phyloP scores from a whole-genome alignment of 2,888 invertebrate species.

The Adela reaumurella region DNA sequence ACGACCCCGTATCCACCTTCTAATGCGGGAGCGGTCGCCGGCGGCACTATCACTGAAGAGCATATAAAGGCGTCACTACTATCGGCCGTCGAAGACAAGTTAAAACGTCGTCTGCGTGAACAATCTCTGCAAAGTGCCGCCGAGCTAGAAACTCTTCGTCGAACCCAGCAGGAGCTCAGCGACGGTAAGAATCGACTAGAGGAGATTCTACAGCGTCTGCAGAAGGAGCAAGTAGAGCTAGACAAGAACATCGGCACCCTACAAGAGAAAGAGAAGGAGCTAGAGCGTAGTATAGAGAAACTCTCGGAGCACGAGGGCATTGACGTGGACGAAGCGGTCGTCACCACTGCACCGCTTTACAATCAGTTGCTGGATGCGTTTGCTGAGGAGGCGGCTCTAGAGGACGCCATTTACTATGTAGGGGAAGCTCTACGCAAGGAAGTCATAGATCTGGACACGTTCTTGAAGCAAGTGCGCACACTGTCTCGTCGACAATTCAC shows the following conservation, averaged over 20 bases:
- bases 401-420: conserved; percentile 98
- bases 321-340: conserved; percentile 95
- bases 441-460: conserved; percentile 93
- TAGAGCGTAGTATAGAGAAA: conserved; percentile 75
- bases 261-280: conserved; percentile 83
- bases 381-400: conserved; percentile 96
- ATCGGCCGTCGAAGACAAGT: conserved; percentile 93
- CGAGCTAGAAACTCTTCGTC: conserved; percentile 82
- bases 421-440: conserved; percentile 90
- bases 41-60: conserved; percentile 90
- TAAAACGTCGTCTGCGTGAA: conserved; percentile 82
- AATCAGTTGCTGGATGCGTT: conserved; percentile 93
- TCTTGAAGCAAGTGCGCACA: conserved; percentile 93
- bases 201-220: conserved; percentile 70
- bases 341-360: conserved; percentile 92
- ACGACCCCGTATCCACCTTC: conserved; percentile 12
- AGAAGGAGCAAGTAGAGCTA: conserved; percentile 74
- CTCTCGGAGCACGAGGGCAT: conserved; percentile 76
- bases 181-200: conserved; percentile 82
- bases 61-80: conserved; percentile 91
- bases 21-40: conserved; percentile 19
- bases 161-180: conserved; percentile 82
- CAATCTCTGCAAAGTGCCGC: conserved; percentile 88
- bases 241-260: conserved; percentile 80
- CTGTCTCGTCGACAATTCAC: conserved; percentile 95